Evolutionary conservation across 2,113 vertebrate species (phyloP), one percentile per base, ranked within the genome.

Genomic region (Bubo bubo): DNA sequence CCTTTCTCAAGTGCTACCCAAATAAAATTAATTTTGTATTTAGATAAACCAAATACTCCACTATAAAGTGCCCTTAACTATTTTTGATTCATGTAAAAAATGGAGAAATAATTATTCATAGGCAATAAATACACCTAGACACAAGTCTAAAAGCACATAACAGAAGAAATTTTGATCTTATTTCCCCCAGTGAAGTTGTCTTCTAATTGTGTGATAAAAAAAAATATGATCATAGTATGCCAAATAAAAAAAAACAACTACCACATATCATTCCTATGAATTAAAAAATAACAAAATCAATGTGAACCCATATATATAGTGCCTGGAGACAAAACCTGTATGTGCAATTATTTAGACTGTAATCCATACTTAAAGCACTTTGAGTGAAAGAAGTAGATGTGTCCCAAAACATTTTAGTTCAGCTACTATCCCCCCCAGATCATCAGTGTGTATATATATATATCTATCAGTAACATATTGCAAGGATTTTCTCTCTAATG

Each of bases 51-150:
- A 43, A 28, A 4, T 71, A n/a, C 9, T n/a, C 9, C 28, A 5
- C 19, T 1, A 1, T 41, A 53, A 19, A 41, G 14, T 41, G 2
- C 5, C 12, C 4, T 60, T 66, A 30, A 56, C 1, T 66, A 47
- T 41, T 74, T 60, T 47, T 81, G 7, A 74, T 70, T 43, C 1
- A 35, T 18, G 8, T 27, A 56, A 88, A 77, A 59, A 30, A 4
- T 27, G 5, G 15, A 35, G 5, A 77, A 93, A 72, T 22, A 32
- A 28, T 43, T 72, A 58, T 63, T 53, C 23, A n/a, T 26, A 55
- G 5, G 17, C 5, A 81, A 64, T 41, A 27, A 64, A 73, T 35
- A 35, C 19, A 68, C 34, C 28, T 41, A 45, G 5, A 55, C 1
- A 47, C 9, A 70, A 74, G 12, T 58, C 21, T 41, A 19, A 77